Evolutionary conservation across 53 echinoderm and acorn worm genomes (phyloP), one percentile per base, ranked within the genome.

Genomic region (Astropecten irregularis): DNA sequence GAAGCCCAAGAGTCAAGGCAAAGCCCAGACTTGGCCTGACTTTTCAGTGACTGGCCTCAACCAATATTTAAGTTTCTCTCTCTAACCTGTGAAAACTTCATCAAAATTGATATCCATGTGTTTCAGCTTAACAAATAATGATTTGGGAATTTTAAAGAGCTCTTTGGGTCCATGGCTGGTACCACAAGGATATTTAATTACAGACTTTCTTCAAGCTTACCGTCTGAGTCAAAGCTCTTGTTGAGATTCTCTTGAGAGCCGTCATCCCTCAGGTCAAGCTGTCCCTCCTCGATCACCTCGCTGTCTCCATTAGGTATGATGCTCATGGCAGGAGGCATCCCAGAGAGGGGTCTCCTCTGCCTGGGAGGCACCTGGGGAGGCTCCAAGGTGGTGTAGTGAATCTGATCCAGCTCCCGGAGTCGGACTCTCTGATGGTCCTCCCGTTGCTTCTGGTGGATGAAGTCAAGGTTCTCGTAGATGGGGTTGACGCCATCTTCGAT

Each of bases 401-500:
- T 87, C 79, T 83, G 83, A 61, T 95, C 95, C 73, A 95, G 73
- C 74, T 95, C 95, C 0, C 95, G 59, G 9, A 95, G 52, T 15
- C 86, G 86, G 29, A 87, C 71, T 14, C 88, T 40, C 31, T 95
- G 95, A 20, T 91, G 93, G 26, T 89, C 83, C 70, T 95, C 95
- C 33, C 89, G 86, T 37, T 95, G 87, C 68, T 91, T 93, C 84
- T 95, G 88, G 11, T 91, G 90, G 29, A 93, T 90, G 50, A 95
- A 95, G 54, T 95, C 95, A 16, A 93, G 77, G 70, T 95, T 95
- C 71, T 91, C 93, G 85, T 95, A 95, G 84, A 95, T 93, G 18
- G 93, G 86, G 42, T 82, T 83, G 25, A 73, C 72, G 38, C 71
- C 87, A 49, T 83, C 57, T 9, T 56, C 67, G 14, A 82, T 68